Evolutionary conservation across 2,797 vertebrate species (phyloP).

Genomic region (Megaceryle alcyon): DNA sequence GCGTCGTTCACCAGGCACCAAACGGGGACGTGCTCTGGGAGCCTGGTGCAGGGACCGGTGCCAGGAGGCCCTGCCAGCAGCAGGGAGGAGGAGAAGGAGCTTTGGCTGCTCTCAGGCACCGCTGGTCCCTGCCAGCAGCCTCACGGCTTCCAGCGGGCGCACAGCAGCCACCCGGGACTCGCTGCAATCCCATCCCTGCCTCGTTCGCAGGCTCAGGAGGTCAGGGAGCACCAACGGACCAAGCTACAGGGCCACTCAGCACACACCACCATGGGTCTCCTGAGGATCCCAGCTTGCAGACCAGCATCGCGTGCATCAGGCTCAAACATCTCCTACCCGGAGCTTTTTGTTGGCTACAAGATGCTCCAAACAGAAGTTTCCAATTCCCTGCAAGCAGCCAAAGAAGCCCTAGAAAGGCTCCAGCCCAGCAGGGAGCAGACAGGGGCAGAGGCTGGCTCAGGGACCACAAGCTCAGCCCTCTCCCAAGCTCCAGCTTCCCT

Average conservation of each 20-base stretch:
- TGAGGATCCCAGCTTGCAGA: neutral
- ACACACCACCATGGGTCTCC: neutral
- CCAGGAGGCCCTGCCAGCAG: neutral
- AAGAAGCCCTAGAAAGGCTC: neutral
- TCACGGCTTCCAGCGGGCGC: neutral
- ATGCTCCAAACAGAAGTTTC: constrained; percentile 50
- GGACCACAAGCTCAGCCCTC: neutral
- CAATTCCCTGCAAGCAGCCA: constrained; percentile 39
- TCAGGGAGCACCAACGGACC: neutral
- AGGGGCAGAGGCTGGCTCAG: neutral
- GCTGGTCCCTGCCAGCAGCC: neutral
- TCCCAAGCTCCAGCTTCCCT: neutral
- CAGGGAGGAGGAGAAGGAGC: neutral
- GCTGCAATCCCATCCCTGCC: neutral
- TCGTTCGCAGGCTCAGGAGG: neutral
- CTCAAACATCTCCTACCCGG: neutral
- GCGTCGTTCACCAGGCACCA: fast-evolving
- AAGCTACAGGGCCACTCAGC: neutral
- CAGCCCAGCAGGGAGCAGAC: neutral
- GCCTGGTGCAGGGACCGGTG: neutral
- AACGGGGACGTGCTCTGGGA: fast-evolving
- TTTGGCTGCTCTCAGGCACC: fast-evolving
- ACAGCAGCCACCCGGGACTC: neutral
- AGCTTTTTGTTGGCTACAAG: neutral
- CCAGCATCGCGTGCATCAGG: neutral